Conservation (phyloP, 2,888 invertebrate species). For the Drosophila buzzatii region DNA sequence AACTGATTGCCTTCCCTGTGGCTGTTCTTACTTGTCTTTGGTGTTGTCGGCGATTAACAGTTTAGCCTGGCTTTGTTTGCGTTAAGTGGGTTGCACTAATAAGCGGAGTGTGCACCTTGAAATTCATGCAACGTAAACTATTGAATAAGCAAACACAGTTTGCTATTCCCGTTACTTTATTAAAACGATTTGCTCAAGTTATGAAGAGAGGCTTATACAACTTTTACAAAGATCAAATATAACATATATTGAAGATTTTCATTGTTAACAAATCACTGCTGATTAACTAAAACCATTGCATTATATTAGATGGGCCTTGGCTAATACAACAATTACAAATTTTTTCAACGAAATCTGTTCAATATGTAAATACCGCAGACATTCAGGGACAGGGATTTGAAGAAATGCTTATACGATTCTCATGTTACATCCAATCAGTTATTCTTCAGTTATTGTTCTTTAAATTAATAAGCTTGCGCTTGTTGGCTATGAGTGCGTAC, state of each 20-base stretch:
- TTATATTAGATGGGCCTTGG: background rate
- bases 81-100: slow-evolving; percentile 66
- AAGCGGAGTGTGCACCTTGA: slow-evolving; percentile 52
- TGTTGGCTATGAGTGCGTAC: background rate
- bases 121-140: slow-evolving; percentile 31
- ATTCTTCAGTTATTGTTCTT: background rate
- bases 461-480: background rate
- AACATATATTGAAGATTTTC: background rate
- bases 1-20: slow-evolving; percentile 18
- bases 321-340: background rate
- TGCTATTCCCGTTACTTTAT: background rate
- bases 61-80: slow-evolving; percentile 68
- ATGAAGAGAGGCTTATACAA: background rate
- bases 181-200: background rate
- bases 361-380: background rate
- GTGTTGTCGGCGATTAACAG: slow-evolving; percentile 70
- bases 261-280: background rate
- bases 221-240: too few species aligned
- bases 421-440: background rate
- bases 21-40: slow-evolving; percentile 60
- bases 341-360: background rate
- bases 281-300: background rate
- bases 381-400: background rate
- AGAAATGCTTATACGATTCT: background rate
- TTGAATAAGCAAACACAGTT: background rate